phyloP scores from a whole-genome alignment of 2,113 vertebrate genomes.

The Pheucticus melanocephalus region DNA sequence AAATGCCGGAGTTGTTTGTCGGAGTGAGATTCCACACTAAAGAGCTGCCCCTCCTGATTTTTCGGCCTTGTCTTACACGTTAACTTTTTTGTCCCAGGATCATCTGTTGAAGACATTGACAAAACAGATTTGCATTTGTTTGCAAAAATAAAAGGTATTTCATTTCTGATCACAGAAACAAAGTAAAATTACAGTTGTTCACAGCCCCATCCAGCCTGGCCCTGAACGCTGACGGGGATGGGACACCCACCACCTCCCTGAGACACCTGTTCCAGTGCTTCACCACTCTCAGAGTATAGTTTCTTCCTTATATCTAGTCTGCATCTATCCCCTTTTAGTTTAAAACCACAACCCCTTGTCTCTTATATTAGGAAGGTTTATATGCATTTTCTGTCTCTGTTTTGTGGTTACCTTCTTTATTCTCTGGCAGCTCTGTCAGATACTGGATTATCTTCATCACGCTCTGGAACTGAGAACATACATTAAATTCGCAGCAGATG shows the following conservation, averaged over 20 bases:
- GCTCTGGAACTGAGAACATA: slow-evolving; percentile 79
- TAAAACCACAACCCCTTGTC: neutral
- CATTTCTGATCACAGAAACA: neutral
- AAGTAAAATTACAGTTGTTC: neutral
- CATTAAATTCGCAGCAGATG: slow-evolving; percentile 84
- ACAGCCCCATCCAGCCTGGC: neutral
- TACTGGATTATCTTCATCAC: slow-evolving; percentile 85
- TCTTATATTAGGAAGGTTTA: neutral
- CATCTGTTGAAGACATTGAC: slow-evolving; percentile 58
- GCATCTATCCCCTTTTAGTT: neutral
- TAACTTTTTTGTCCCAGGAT: slow-evolving; percentile 30
- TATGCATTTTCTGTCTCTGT: neutral
- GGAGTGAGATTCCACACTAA: slow-evolving; percentile 82
- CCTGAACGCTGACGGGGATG: neutral
- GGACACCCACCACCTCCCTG: neutral
- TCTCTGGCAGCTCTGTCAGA: slow-evolving; percentile 84
- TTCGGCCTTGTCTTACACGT: slow-evolving; percentile 48
- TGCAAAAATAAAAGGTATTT: neutral
- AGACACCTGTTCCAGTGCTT: neutral
- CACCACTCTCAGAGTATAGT: neutral
- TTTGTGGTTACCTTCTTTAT: slow-evolving; percentile 82
- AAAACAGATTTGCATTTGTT: neutral
- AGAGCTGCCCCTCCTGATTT: slow-evolving; percentile 76
- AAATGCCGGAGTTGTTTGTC: slow-evolving; percentile 92
- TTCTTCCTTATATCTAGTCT: neutral